Base-by-base conservation (phyloP, 1,140 invertebrate genomes). In the Caenorhabditis latens region DNA sequence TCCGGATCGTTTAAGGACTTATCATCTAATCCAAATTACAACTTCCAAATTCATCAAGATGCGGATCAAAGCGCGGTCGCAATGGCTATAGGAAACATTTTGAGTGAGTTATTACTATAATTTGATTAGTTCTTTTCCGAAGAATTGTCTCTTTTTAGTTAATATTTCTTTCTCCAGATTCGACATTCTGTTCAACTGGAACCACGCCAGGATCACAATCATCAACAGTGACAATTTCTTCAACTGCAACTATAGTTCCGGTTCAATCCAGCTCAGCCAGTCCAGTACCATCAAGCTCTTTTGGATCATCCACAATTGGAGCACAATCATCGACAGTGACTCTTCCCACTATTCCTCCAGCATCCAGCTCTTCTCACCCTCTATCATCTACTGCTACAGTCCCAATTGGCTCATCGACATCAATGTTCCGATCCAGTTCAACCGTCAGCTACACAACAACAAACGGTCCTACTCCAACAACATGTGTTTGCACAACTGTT, bases 31-130 rank as follows among this genome's bases (percentile, higher is more conserved):
- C 61, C 61, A 2, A 42, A 24, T 19, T 65, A 65, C 32, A 65
- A 65, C 32, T 65, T 40, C 32, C 21, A 32, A 65, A 65, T 65
- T 65, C 24, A 40, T 4, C 61, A 65, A 65, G 61, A 65, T 65
- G 21, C 61, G 2, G 61, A 65, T 65, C 8, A 65, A 65, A 5
- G 16, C 1, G 32, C 4, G 1, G 61, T 65, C 40, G 61, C 61
- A 32, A 40, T 13, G 16, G 8, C 32, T 32, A 65, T 65, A 9
- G 61, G 61, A 40, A 40, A 42, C 19, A 40, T 65, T 40, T 16
- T 65, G 24, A 40, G 61, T 65, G 24, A 65, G 61, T 40, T 63
- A 53, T 6, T 16, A 53, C 9, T 53, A 53, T 6, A 53, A 53
- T 6, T 13, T 9, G 16, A 6, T 53, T 53, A 13, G 50, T 53